A percentile compares a stretch with the other conserved stretches of the same genome.
phyloP scores from a whole-genome alignment of 1,140 invertebrate species.

The Magallana gigas region DNA sequence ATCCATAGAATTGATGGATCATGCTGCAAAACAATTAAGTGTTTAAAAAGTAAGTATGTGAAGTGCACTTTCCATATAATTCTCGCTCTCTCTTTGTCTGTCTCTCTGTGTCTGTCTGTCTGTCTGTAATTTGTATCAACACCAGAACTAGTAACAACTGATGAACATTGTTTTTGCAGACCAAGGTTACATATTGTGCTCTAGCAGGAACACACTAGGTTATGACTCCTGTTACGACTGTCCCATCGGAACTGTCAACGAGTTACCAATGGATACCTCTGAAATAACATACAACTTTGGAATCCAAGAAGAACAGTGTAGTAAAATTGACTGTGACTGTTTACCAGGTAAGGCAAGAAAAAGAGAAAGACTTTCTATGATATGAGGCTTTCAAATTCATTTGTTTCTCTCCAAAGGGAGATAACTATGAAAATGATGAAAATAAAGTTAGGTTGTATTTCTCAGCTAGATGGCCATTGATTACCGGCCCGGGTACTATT shows the following conservation, averaged over 20 bases:
- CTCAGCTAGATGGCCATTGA: no score
- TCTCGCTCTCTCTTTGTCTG: neutral
- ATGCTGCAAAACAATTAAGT: neutral
- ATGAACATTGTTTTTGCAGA: neutral
- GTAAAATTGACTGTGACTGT: neutral
- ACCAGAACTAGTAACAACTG: no score
- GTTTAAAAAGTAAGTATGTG: neutral
- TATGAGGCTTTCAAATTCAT: no score
- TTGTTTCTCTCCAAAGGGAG: no score
- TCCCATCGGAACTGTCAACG: neutral
- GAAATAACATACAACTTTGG: neutral
- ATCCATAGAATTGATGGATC: neutral
- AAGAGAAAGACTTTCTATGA: no score
- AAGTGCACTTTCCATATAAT: neutral
- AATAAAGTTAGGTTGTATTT: no score
- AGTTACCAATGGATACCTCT: neutral
- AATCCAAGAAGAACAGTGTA: neutral
- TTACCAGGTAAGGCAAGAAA: neutral
- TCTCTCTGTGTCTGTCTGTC: neutral
- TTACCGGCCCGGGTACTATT: no score
- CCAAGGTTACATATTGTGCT: neutral
- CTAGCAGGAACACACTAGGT: neutral
- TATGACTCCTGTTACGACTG: constrained; percentile 7
- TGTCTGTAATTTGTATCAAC: neutral
- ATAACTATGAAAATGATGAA: no score